phyloP scores from a whole-genome alignment of 2,797 vertebrate species.

The Urophycis tenuis region DNA sequence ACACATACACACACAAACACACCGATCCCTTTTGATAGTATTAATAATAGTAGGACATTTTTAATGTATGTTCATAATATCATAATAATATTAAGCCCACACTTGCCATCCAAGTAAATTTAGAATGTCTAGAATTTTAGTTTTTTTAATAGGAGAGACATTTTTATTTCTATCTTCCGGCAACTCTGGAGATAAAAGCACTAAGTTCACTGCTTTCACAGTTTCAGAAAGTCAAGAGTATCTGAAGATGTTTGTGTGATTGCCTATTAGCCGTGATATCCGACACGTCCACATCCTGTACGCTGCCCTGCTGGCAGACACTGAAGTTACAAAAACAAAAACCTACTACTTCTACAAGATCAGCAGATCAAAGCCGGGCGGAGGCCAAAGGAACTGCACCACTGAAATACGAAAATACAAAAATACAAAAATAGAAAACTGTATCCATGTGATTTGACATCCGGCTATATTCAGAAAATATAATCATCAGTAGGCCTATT shows the following conservation, averaged over 20 bases:
- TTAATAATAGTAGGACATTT: not conserved
- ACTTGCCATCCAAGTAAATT: not conserved
- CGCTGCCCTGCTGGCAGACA: not conserved
- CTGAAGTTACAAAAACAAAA: not conserved
- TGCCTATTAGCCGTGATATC: not conserved
- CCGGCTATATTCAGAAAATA: not conserved
- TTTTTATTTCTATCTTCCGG: no score
- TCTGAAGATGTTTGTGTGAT: not conserved
- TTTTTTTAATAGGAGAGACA: not conserved
- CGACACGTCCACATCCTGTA: not conserved
- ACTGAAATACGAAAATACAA: not conserved
- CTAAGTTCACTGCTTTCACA: no score
- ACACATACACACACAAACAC: no score
- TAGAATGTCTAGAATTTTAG: not conserved
- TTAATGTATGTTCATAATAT: not conserved
- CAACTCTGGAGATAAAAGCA: not conserved
- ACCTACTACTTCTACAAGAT: not conserved
- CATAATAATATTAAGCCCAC: not conserved
- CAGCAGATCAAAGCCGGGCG: not conserved
- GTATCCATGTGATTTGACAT: not conserved
- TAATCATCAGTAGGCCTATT: not conserved
- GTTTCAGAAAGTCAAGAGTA: not conserved
- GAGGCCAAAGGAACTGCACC: not conserved
- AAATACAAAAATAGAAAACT: not conserved
- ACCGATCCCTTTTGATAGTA: not conserved